Conservation (phyloP, 2,888 invertebrate species). For the Polydrusus cervinus region DNA sequence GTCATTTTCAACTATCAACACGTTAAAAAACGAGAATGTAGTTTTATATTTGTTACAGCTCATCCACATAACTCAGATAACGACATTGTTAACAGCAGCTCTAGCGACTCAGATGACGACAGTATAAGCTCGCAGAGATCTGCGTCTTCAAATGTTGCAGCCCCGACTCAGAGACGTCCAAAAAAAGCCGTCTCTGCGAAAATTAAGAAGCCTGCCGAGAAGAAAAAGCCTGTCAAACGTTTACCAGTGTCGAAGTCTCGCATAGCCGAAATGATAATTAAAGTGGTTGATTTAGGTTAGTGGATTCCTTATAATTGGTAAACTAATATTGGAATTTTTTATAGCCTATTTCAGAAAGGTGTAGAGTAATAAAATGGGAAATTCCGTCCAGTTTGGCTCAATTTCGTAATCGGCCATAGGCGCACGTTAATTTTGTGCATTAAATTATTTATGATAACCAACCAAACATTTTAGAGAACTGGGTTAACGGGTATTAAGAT, state of each 20-base stretch:
- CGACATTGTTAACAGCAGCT: not conserved
- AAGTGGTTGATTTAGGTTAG: constrained; percentile 52
- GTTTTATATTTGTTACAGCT: constrained; percentile 23
- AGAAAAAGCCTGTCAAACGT: constrained; percentile 18
- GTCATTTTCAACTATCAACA: too few species aligned
- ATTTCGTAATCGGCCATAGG: too few species aligned
- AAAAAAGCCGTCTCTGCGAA: constrained; percentile 19
- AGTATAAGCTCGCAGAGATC: not conserved
- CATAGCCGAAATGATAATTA: constrained; percentile 48
- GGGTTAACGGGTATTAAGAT: too few species aligned
- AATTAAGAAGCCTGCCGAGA: constrained; percentile 35
- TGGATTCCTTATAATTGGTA: too few species aligned
- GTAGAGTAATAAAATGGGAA: too few species aligned
- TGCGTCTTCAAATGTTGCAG: not conserved
- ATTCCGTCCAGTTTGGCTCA: too few species aligned
- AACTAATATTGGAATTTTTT: too few species aligned
- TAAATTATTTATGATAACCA: too few species aligned
- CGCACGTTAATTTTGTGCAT: too few species aligned
- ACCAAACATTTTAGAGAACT: too few species aligned
- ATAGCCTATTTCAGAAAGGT: too few species aligned
- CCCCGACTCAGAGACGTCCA: constrained; percentile 14
- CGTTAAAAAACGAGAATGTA: too few species aligned
- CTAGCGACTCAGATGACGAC: not conserved
- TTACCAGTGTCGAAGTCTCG: constrained; percentile 36
- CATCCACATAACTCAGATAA: not conserved